A percentile compares a stretch with the other conserved stretches of the same genome.
Evolutionary conservation across 2,888 invertebrate genomes (phyloP).

Genomic region (Coleophora flavipennella): DNA sequence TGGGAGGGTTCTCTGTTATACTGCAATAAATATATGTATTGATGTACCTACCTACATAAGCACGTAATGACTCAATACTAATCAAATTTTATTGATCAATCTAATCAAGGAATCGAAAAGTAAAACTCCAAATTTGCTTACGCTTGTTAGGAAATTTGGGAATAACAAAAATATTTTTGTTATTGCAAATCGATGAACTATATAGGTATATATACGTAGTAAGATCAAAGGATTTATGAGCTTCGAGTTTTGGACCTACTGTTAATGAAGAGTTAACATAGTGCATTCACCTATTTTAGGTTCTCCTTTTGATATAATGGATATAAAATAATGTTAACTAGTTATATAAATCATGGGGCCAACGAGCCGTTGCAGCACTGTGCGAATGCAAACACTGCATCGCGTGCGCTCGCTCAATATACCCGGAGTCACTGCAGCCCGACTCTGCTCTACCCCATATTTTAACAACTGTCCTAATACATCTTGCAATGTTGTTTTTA

Average conservation of each 20-base stretch:
- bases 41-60: too few relatives aligned
- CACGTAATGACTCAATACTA: conserved; percentile 48
- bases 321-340: not conserved
- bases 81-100: conserved; percentile 44
- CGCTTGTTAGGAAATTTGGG: too few relatives aligned
- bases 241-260: too few relatives aligned
- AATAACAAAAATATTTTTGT: too few relatives aligned
- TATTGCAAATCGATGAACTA: too few relatives aligned
- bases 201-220: too few relatives aligned
- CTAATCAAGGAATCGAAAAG: conserved; percentile 17
- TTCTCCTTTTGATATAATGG: too few relatives aligned
- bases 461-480: conserved; percentile 74
- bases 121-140: not conserved
- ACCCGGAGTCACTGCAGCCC: conserved; percentile 46
- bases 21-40: conserved; percentile 14
- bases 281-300: too few relatives aligned
- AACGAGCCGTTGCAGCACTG: conserved; percentile 21
- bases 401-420: conserved; percentile 64
- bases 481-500: conserved; percentile 73
- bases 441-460: conserved; percentile 63
- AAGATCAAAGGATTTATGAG: too few relatives aligned
- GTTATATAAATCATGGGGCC: not conserved
- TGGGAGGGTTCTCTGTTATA: conserved; percentile 45
- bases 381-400: conserved; percentile 41
- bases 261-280: too few relatives aligned